Percentiles rank a stretch among this genome's conserved stretches.
phyloP scores from a whole-genome alignment of 2,888 invertebrate genomes.

The Orthonychiurus folsomi region DNA sequence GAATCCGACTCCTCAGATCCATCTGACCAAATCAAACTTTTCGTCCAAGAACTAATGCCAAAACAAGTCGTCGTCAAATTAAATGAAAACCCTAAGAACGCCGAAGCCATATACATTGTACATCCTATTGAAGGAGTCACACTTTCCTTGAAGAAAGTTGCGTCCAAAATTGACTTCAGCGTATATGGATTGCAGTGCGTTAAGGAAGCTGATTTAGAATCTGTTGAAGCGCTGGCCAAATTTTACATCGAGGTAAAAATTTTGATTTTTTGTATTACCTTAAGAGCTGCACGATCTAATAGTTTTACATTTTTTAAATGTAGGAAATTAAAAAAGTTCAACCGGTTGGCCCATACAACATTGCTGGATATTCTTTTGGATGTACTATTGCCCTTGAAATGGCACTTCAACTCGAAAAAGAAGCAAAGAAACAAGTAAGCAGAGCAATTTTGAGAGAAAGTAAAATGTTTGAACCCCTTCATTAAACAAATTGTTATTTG shows the following conservation, averaged over 20 bases:
- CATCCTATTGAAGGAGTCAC: constrained; percentile 87
- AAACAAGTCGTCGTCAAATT: constrained; percentile 60
- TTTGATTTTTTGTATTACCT: no score
- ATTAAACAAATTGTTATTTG: background rate
- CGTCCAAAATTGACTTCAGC: constrained; percentile 60
- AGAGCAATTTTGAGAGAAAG: background rate
- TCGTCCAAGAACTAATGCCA: constrained; percentile 62
- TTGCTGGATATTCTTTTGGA: constrained; percentile 94
- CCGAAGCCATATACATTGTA: constrained; percentile 48
- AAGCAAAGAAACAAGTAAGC: constrained; percentile 46
- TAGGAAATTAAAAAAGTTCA: constrained; percentile 65
- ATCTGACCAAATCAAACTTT: constrained; percentile 32
- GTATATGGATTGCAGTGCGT: constrained; percentile 89
- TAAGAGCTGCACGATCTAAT: no score
- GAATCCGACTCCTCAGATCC: constrained; percentile 5
- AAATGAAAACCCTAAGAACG: constrained; percentile 42
- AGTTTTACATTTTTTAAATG: constrained; percentile 27
- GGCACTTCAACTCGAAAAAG: constrained; percentile 69
- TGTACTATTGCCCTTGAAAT: constrained; percentile 92
- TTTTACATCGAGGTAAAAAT: constrained; percentile 55
- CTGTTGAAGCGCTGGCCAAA: constrained; percentile 62
- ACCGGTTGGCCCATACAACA: constrained; percentile 70
- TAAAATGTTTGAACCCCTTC: background rate
- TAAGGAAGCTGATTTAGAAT: constrained; percentile 60
- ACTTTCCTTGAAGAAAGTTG: constrained; percentile 60